Conservation (phyloP, 1,140 invertebrate species). For the Andrena cerasifolii region DNA sequence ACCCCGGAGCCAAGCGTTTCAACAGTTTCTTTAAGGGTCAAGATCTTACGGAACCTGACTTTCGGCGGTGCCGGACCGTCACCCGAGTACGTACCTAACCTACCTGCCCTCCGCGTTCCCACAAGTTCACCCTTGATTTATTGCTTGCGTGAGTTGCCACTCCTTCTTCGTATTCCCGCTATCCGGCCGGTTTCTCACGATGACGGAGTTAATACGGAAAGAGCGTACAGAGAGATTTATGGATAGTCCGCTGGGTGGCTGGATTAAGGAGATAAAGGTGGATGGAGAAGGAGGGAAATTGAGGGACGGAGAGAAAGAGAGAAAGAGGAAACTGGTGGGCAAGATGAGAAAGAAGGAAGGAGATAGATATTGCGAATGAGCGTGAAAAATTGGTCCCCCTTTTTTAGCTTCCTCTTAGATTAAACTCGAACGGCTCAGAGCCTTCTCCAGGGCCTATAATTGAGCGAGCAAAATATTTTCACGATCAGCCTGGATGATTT, state of each 20-base stretch:
- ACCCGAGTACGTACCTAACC: neutral
- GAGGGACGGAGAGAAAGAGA: constrained; percentile 4
- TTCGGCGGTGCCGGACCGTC: neutral
- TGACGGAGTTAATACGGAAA: constrained; percentile 63
- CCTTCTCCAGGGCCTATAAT: constrained; percentile 35
- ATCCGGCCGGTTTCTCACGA: constrained; percentile 51
- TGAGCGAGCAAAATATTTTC: constrained; percentile 43
- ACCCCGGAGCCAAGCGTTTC: neutral
- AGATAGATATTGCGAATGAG: constrained; percentile 49
- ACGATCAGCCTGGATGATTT: constrained; percentile 18
- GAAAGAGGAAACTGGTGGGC: neutral
- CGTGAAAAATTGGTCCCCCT: constrained; percentile 76
- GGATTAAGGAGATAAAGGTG: constrained; percentile 55
- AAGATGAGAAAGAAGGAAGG: neutral
- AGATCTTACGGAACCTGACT: constrained; percentile 50
- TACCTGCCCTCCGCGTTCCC: constrained; percentile 27
- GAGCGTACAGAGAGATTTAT: constrained; percentile 58
- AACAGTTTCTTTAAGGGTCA: constrained; percentile 7
- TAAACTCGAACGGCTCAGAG: constrained; percentile 47
- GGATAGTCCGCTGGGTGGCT: constrained; percentile 45
- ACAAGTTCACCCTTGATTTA: constrained; percentile 66
- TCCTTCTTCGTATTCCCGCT: constrained; percentile 52
- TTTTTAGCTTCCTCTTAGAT: constrained; percentile 58
- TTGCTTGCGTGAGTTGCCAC: constrained; percentile 66
- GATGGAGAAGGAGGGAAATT: constrained; percentile 24